Conservation (phyloP, 2,797 vertebrate species). For the Typhlichthys subterraneus region DNA sequence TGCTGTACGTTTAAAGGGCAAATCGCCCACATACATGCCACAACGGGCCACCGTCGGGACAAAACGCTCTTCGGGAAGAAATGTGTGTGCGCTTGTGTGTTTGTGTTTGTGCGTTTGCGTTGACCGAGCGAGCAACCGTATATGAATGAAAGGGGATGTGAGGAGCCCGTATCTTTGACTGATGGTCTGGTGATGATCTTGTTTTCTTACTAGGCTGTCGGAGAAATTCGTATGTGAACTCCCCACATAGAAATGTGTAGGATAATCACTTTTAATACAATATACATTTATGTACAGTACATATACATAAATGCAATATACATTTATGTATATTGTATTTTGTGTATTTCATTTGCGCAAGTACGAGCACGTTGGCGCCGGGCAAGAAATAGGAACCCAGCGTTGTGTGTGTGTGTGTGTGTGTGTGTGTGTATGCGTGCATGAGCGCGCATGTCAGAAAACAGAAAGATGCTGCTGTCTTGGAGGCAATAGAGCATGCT, state of each 20-base stretch:
- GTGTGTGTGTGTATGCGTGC: not conserved
- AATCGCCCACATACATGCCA: constrained; percentile 70
- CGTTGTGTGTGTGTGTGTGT: not conserved
- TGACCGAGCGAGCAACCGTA: not conserved
- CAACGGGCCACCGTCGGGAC: constrained; percentile 46
- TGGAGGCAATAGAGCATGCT: not conserved
- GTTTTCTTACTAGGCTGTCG: not conserved
- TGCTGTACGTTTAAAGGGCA: constrained; percentile 75
- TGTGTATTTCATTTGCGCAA: no score
- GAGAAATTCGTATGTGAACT: not conserved
- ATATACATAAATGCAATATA: no score
- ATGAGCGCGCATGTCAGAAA: not conserved
- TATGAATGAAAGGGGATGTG: constrained; percentile 7
- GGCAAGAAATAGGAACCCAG: not conserved
- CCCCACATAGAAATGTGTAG: no score
- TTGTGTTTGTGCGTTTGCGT: constrained; percentile 2
- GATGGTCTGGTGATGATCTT: not conserved
- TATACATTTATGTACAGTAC: no score
- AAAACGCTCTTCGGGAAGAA: constrained; percentile 34
- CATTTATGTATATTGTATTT: no score
- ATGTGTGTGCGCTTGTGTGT: constrained; percentile 6
- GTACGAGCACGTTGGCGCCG: no score
- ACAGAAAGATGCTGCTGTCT: not conserved
- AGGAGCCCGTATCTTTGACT: not conserved
- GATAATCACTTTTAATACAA: no score